Evolutionary conservation across 2,888 invertebrate genomes (phyloP).

Genomic region (Tachystola acroxantha): DNA sequence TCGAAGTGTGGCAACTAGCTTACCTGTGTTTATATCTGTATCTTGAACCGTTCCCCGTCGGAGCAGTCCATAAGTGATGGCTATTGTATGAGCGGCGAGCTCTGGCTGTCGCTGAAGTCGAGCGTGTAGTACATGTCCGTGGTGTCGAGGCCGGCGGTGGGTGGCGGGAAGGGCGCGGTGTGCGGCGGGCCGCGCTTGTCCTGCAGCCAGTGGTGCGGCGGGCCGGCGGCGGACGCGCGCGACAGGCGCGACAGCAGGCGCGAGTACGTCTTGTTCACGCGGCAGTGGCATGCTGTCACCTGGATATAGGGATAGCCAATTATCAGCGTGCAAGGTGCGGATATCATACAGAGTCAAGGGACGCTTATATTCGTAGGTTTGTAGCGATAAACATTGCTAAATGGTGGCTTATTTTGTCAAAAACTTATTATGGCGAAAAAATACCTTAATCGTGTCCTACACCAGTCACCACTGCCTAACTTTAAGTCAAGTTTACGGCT

Average conservation of each 20-base stretch:
- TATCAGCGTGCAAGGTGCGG: neutral
- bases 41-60: conserved; percentile 71
- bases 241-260: conserved; percentile 78
- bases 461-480: no score
- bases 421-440: no score
- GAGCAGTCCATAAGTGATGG: conserved; percentile 68
- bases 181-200: conserved; percentile 65
- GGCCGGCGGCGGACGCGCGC: conserved; percentile 50
- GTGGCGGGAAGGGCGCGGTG: conserved; percentile 34
- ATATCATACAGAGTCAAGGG: neutral
- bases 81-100: conserved; percentile 86
- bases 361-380: no score
- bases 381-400: no score
- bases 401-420: no score
- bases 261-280: conserved; percentile 87
- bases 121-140: conserved; percentile 88
- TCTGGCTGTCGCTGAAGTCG: conserved; percentile 87
- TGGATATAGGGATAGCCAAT: conserved; percentile 36
- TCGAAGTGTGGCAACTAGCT: no score
- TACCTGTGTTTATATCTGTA: conserved; percentile 45
- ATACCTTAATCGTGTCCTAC: no score
- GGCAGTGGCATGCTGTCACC: conserved; percentile 88
- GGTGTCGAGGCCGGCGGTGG: conserved; percentile 79
- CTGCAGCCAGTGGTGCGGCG: conserved; percentile 78
- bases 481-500: no score